phyloP scores from a whole-genome alignment of 2,113 vertebrate genomes.

The Sinocyclocheilus rhinocerous region DNA sequence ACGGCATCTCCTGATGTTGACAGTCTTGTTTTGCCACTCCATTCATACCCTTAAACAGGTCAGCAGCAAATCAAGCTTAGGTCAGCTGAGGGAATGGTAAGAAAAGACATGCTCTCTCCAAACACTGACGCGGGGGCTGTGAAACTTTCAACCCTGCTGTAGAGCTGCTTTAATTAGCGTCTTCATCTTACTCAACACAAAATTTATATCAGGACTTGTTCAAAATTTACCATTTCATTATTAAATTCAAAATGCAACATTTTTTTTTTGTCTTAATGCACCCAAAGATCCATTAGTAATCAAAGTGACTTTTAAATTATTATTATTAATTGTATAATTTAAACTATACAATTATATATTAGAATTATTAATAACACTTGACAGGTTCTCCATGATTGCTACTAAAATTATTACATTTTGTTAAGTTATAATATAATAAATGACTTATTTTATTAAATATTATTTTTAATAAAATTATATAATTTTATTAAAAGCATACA shows the following conservation, averaged over 20 bases:
- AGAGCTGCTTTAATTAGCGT: neutral
- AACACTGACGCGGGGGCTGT: neutral
- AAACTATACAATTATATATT: no score
- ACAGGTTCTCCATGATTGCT: no score
- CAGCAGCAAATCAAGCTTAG: neutral
- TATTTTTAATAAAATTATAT: no score
- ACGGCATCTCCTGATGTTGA: neutral
- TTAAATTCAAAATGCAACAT: neutral
- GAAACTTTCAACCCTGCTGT: neutral
- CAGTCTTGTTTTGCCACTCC: neutral
- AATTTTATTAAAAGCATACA: no score
- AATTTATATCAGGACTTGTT: neutral
- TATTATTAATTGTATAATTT: no score
- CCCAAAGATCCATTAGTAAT: neutral
- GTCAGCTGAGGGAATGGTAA: neutral
- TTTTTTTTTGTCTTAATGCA: neutral
- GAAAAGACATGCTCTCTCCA: neutral
- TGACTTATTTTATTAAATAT: no score
- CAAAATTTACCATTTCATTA: neutral
- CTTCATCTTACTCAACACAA: neutral
- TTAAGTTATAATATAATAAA: no score
- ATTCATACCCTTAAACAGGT: neutral
- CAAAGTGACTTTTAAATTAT: no score
- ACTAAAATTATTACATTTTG: no score
- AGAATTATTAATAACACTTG: no score